These are phyloP conservation scores for Cyprinodon variegatus DNA, from an alignment of 2,113 vertebrate genomes.

Conservation along the genomic window DNA sequence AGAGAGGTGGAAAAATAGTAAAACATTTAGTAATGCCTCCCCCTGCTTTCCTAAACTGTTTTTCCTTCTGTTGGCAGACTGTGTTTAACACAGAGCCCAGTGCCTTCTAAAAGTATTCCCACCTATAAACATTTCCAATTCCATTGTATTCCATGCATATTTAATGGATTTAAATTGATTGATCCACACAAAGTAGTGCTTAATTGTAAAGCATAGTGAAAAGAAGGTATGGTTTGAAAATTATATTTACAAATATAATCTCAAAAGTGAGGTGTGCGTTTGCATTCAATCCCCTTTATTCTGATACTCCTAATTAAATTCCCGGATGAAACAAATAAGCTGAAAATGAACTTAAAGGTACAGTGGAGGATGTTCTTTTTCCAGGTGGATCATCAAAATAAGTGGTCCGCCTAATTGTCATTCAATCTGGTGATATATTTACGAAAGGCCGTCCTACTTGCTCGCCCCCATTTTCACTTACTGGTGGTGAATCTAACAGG, in stretches of 20 bases:
- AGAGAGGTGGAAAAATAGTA: not conserved
- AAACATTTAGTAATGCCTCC: not conserved
- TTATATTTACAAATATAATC: not conserved
- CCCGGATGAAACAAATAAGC: too few species aligned
- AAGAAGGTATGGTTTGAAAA: not conserved
- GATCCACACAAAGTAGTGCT: not conserved
- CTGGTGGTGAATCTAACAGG: too few species aligned
- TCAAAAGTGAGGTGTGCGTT: not conserved
- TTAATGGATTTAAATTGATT: not conserved
- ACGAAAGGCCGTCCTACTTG: too few species aligned
- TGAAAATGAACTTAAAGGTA: too few species aligned
- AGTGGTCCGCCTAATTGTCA: too few species aligned
- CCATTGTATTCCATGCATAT: not conserved
- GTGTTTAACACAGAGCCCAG: not conserved
- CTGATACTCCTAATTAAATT: too few species aligned
- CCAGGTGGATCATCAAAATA: too few species aligned
- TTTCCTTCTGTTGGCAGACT: not conserved
- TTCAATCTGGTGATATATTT: too few species aligned
- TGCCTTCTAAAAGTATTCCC: not conserved
- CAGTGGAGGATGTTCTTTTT: too few species aligned
- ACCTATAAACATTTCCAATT: not conserved
- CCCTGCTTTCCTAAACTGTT: not conserved
- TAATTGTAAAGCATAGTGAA: not conserved
- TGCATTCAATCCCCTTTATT: too few species aligned
- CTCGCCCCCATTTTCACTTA: too few species aligned